These are phyloP conservation scores for Aix galericulata DNA, from an alignment of 2,113 vertebrate genomes.

Conservation along the genomic window DNA sequence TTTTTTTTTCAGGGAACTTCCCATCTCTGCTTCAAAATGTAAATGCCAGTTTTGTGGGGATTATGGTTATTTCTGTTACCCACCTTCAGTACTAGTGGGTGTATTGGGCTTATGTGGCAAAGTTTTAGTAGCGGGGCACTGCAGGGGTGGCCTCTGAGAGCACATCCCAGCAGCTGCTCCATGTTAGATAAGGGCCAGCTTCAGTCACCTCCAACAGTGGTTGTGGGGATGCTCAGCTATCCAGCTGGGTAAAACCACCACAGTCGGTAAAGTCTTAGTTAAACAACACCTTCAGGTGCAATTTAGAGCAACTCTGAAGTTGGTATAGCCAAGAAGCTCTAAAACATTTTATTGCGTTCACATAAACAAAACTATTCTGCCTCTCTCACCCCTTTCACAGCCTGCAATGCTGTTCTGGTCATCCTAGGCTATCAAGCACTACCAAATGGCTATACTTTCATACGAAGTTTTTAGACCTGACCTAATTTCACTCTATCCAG, in stretches of 20 bases:
- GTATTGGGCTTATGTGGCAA: too few relatives aligned
- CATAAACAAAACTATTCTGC: background rate
- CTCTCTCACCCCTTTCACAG: background rate
- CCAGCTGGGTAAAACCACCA: too few relatives aligned
- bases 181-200: too few relatives aligned
- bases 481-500: background rate
- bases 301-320: background rate
- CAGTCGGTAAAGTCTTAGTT: background rate
- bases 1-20: background rate
- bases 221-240: too few relatives aligned
- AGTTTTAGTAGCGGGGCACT: too few relatives aligned
- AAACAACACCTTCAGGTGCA: background rate
- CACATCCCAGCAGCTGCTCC: too few relatives aligned
- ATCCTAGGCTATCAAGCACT: background rate
- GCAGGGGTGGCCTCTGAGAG: too few relatives aligned
- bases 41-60: background rate
- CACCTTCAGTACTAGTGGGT: background rate
- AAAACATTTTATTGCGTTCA: too few relatives aligned
- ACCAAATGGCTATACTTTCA: background rate
- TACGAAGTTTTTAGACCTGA: background rate
- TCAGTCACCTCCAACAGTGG: too few relatives aligned
- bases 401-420: background rate
- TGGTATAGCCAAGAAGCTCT: background rate
- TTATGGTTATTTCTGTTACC: background rate
- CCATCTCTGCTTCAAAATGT: background rate